Percentiles rank a stretch among this genome's conserved stretches.
These are phyloP conservation scores for Zaprionus lachaisei DNA, from an alignment of 1,140 invertebrate species.

Conservation along the genomic window DNA sequence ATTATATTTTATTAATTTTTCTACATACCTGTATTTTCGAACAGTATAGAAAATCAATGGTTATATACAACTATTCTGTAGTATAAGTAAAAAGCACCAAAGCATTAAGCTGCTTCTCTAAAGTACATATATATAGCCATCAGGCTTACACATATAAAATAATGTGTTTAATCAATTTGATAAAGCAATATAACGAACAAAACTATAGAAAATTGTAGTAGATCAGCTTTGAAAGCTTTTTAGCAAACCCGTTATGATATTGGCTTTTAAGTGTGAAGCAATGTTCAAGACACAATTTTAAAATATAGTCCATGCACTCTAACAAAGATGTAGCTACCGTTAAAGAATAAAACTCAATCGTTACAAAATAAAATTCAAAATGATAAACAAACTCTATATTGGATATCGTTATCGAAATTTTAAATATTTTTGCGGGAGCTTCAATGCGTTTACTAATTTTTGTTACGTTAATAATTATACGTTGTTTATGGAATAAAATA, in stretches of 20 bases:
- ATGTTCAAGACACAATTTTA: constrained; percentile 44
- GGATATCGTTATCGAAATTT: background rate
- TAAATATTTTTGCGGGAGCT: too few relatives aligned
- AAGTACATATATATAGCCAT: constrained; percentile 51
- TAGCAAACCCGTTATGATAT: constrained; percentile 52
- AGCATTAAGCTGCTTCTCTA: constrained; percentile 51
- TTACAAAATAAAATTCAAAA: constrained; percentile 26
- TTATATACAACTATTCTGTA: constrained; percentile 59
- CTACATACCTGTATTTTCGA: constrained; percentile 38
- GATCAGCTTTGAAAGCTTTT: constrained; percentile 47
- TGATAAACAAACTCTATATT: background rate
- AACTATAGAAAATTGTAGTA: constrained; percentile 42
- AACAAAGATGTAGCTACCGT: constrained; percentile 64
- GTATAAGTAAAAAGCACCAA: constrained; percentile 61
- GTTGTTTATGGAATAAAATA: background rate
- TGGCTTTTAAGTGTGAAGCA: constrained; percentile 62
- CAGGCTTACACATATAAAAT: constrained; percentile 45
- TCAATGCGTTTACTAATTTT: too few relatives aligned
- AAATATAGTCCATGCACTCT: constrained; percentile 63
- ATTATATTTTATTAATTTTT: constrained; percentile 30
- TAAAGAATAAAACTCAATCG: constrained; percentile 63
- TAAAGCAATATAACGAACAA: constrained; percentile 55
- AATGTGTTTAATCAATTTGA: constrained; percentile 53
- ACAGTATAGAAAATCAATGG: constrained; percentile 37
- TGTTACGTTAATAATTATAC: background rate